Evolutionary conservation across 2,113 vertebrate genomes (phyloP), one percentile per base, ranked within the genome.

Genomic region (Myrmecobius fasciatus): DNA sequence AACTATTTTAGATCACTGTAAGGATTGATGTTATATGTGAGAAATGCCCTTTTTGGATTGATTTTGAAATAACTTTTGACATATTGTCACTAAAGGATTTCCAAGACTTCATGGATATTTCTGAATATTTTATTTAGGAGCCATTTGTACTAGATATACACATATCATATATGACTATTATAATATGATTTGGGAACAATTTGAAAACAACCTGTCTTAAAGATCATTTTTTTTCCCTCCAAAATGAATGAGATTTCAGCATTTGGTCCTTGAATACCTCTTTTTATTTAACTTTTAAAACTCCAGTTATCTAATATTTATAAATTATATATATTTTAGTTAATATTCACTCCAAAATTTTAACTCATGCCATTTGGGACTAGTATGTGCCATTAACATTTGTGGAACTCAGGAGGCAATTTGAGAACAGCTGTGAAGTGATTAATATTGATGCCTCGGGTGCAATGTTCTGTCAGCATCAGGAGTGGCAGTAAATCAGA

Each of bases 301-400:
- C 26, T 89, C 53, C 67, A 90, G 25, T 47, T 22, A 67, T 91
- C 17, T 54, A 43, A 17, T 91, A 25, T 90, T 28, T 93, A 31
- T 92, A 54, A 83, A 52, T 52, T 93, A 24, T 60, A 25, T 92
- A 49, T 97, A 89, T 94, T 26, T 51, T 94, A 95, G 92, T 92
- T 93, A 93, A 91, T 95, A 91, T 94, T 94, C 92, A 92, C 36
- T 91, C 36, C 91, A 83, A 94, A 95, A 14, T 96, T 96, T 93
- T 52, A 43, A 83, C 92, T 95, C 90, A 96, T 96, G 51, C 31
- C 88, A 95, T 95, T 96, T 67, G 60, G 46, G 52, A 89, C 54
- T 89, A 90, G 60, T 96, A 92, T 67, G 92, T 56, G 92, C 91
- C 47, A 95, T 94, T 96, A 97, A 95, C 91, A 95, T 95, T 94